Percentiles rank a stretch among this genome's conserved stretches.
Evolutionary conservation across 2,113 vertebrate genomes (phyloP).

Genomic region (Cairina moschata): DNA sequence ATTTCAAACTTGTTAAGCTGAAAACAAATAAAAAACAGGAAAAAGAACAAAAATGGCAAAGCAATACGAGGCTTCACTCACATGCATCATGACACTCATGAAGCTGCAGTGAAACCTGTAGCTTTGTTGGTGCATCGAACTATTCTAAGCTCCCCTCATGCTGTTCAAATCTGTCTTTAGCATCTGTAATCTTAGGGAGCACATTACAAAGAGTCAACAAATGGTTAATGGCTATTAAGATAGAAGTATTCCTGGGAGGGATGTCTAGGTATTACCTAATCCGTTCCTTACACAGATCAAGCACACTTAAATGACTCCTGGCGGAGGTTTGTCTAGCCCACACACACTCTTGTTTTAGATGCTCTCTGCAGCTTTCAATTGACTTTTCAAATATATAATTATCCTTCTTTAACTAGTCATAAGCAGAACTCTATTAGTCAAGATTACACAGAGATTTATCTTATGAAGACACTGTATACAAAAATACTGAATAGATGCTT

Average conservation of each 20-base stretch:
- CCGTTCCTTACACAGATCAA: background rate
- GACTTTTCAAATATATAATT: background rate
- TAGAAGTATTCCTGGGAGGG: background rate
- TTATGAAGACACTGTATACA: background rate
- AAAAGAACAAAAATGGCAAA: background rate
- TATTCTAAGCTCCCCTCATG: background rate
- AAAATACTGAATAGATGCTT: background rate
- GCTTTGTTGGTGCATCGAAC: no score
- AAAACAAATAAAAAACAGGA: background rate
- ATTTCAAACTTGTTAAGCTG: slow-evolving; percentile 78
- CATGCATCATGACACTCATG: background rate
- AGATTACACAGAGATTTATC: background rate
- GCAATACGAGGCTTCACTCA: background rate
- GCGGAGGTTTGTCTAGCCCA: background rate
- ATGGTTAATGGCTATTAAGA: background rate
- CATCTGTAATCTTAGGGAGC: background rate
- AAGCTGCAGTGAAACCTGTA: no score
- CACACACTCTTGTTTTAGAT: background rate
- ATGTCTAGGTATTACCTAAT: background rate
- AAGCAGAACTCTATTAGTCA: background rate
- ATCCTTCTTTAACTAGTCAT: background rate
- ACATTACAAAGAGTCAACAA: background rate
- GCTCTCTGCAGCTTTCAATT: background rate
- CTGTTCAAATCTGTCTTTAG: background rate
- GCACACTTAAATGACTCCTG: background rate